These are phyloP conservation scores for Dolichallabes microphthalmus DNA, from an alignment of 2,113 vertebrate species.

Conservation along the genomic window DNA sequence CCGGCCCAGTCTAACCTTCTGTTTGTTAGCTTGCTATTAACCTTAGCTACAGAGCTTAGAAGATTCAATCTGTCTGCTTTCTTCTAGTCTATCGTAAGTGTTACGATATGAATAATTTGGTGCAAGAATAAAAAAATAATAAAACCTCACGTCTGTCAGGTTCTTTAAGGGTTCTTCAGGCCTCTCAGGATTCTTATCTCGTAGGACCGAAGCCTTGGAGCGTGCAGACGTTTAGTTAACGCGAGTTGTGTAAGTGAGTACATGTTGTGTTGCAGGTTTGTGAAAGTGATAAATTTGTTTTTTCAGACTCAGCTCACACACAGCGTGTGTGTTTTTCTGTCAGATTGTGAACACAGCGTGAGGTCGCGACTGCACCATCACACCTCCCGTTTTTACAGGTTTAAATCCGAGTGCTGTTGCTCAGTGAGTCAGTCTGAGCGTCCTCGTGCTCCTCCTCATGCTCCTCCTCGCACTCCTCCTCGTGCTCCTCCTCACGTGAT, in stretches of 20 bases:
- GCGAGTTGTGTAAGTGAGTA: not conserved
- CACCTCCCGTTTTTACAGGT: not conserved
- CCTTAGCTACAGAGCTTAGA: not conserved
- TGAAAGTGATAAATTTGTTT: not conserved
- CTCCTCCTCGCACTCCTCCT: too few species aligned
- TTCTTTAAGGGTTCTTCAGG: not conserved
- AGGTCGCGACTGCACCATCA: not conserved
- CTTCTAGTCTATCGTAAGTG: not conserved
- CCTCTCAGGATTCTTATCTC: not conserved
- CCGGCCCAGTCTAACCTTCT: not conserved
- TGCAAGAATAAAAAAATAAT: not conserved
- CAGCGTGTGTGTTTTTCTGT: not conserved
- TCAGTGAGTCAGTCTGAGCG: not conserved
- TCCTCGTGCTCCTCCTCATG: not conserved
- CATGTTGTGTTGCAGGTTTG: conserved; percentile 1
- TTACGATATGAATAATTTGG: not conserved
- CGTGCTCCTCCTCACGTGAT: not conserved
- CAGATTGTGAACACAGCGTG: not conserved
- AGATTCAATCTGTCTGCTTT: not conserved
- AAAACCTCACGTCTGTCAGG: not conserved
- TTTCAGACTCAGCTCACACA: not conserved
- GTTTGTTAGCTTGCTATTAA: not conserved
- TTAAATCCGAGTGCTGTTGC: not conserved
- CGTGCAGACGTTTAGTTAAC: not conserved
- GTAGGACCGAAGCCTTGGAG: not conserved